phyloP scores from a whole-genome alignment of 2,888 invertebrate genomes.

The Catotricha subobsoleta region DNA sequence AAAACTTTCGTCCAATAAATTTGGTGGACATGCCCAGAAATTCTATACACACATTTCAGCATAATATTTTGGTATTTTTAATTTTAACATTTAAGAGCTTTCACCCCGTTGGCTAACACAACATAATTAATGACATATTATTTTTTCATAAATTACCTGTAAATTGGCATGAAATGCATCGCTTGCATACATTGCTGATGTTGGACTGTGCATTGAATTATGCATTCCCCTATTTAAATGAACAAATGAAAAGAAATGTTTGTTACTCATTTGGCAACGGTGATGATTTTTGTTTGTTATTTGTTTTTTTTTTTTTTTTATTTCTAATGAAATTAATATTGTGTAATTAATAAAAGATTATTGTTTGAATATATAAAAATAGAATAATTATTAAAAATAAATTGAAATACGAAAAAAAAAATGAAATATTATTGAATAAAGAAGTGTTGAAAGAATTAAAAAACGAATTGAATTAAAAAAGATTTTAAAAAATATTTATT shows the following conservation, averaged over 20 bases:
- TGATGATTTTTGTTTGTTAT: background rate
- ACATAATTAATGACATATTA: too few relatives aligned
- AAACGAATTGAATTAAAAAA: background rate
- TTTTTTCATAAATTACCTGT: conserved; percentile 18
- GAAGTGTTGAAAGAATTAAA: background rate
- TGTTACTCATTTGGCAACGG: conserved; percentile 3
- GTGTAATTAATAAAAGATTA: background rate
- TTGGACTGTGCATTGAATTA: conserved; percentile 18
- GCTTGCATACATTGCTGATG: conserved; percentile 15
- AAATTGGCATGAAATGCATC: conserved; percentile 17
- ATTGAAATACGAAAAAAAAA: background rate
- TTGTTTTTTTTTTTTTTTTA: background rate
- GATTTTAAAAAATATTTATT: background rate
- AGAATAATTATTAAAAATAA: background rate
- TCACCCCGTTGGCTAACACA: background rate
- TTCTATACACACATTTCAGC: conserved; percentile 4
- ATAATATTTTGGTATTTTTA: background rate
- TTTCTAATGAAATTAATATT: background rate
- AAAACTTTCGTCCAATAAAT: conserved; percentile 8
- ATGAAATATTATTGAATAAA: background rate
- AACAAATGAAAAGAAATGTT: too few relatives aligned
- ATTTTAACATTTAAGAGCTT: background rate
- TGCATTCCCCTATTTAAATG: conserved; percentile 10
- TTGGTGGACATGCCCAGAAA: conserved; percentile 11
- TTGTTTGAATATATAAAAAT: background rate